Percentiles rank a stretch among this genome's conserved stretches.
These are phyloP conservation scores for Mormoops blainvillei DNA, from an alignment of 2,113 vertebrate species.

Conservation along the genomic window DNA sequence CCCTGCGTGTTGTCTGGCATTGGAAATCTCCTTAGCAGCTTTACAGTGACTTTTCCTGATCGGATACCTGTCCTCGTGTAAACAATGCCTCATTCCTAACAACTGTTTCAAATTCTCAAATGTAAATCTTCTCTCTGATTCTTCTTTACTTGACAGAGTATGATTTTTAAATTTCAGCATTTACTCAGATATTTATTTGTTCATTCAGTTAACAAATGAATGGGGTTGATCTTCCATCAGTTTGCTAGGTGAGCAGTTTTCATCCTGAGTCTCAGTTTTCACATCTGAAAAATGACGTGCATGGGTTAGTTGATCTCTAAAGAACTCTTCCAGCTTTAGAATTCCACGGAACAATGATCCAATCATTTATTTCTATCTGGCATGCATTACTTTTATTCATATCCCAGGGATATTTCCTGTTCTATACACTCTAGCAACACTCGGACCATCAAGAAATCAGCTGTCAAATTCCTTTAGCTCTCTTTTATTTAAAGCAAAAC, in stretches of 20 bases:
- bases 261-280: constrained; percentile 10
- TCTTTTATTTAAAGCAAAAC: not conserved
- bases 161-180: not conserved
- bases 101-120: not conserved
- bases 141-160: not conserved
- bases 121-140: not conserved
- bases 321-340: not conserved
- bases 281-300: not conserved
- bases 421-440: not conserved
- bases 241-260: not conserved
- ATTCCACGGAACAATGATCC: not conserved
- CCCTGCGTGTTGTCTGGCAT: not conserved
- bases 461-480: not conserved
- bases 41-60: not conserved
- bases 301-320: not conserved
- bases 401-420: not conserved
- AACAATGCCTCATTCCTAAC: not conserved
- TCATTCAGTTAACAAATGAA: not conserved
- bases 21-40: not conserved
- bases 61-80: not conserved
- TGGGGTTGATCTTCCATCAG: not conserved
- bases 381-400: not conserved
- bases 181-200: not conserved
- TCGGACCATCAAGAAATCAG: not conserved
- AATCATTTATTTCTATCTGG: not conserved